A percentile compares a stretch with the other conserved stretches of the same genome.
phyloP scores from a whole-genome alignment of 1,140 invertebrate species.

The Procambarus clarkii region DNA sequence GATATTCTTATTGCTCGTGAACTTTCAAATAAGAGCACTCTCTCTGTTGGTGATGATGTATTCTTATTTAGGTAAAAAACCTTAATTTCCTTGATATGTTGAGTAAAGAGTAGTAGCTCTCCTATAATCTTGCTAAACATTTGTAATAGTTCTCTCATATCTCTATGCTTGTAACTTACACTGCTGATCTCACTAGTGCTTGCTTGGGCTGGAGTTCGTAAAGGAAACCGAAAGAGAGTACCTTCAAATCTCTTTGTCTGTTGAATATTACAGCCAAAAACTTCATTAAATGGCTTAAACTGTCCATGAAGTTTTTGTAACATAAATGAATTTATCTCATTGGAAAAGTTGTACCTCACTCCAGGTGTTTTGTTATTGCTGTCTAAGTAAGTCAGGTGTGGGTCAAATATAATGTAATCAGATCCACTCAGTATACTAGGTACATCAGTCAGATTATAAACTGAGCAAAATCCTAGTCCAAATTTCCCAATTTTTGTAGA shows the following conservation, averaged over 20 bases:
- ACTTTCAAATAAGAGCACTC: slow-evolving; percentile 6
- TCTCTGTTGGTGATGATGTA: slow-evolving; percentile 15
- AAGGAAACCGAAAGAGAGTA: slow-evolving; percentile 43
- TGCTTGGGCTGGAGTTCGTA: slow-evolving; percentile 33
- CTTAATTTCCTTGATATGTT: slow-evolving; percentile 30
- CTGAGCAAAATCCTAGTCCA: slow-evolving; percentile 47
- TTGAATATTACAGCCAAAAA: slow-evolving; percentile 44
- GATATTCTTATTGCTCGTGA: neutral
- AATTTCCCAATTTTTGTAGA: slow-evolving; percentile 54
- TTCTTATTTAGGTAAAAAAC: slow-evolving; percentile 10
- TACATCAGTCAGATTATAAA: slow-evolving; percentile 51
- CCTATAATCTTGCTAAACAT: slow-evolving; percentile 44
- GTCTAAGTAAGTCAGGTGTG: slow-evolving; percentile 31
- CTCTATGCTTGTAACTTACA: neutral
- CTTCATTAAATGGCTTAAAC: slow-evolving; percentile 31
- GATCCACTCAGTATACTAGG: slow-evolving; percentile 42
- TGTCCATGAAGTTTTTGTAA: slow-evolving; percentile 27
- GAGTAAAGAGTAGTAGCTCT: slow-evolving; percentile 48
- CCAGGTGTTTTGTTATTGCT: neutral
- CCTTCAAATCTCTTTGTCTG: slow-evolving; percentile 5
- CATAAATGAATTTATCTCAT: slow-evolving; percentile 22
- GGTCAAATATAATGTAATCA: slow-evolving; percentile 47
- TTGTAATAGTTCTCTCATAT: slow-evolving; percentile 14
- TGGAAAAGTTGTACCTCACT: slow-evolving; percentile 27
- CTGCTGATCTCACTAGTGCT: slow-evolving; percentile 30